Conservation (phyloP, 2,113 vertebrate genomes). For the Trematocara marginatum region DNA sequence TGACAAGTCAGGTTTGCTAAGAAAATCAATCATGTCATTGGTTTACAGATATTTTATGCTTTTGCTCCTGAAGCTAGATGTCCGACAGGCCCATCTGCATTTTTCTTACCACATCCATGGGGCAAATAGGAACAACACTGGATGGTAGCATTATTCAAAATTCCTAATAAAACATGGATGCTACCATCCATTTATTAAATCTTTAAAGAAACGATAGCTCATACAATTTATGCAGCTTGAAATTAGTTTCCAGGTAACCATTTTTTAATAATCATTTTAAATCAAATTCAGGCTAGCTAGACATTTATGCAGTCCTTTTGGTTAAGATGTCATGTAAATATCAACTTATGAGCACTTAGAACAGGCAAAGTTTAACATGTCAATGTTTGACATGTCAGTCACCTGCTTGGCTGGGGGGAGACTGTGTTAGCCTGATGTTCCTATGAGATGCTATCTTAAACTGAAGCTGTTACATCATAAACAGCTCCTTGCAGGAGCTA, state of each 20-base stretch:
- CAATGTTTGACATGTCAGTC: background rate
- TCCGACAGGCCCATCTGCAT: rapidly evolving
- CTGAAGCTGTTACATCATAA: background rate
- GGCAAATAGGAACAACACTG: background rate
- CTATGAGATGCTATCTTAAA: background rate
- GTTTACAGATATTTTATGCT: background rate
- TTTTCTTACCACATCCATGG: background rate
- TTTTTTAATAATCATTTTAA: background rate
- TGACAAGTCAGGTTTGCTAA: background rate
- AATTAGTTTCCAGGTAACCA: background rate
- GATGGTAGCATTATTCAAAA: background rate
- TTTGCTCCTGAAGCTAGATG: background rate
- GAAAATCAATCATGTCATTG: background rate
- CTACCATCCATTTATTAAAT: background rate
- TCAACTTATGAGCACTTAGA: background rate
- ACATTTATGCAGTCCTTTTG: background rate
- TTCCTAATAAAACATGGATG: background rate
- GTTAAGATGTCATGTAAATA: background rate
- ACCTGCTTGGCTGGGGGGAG: background rate
- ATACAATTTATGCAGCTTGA: background rate
- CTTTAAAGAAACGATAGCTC: background rate
- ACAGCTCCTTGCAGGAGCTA: background rate
- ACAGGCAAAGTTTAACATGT: background rate
- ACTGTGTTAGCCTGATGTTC: background rate
- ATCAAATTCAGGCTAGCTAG: background rate